Evolutionary conservation across 1,140 invertebrate genomes (phyloP).

Genomic region (Sarcophaga peregrina): DNA sequence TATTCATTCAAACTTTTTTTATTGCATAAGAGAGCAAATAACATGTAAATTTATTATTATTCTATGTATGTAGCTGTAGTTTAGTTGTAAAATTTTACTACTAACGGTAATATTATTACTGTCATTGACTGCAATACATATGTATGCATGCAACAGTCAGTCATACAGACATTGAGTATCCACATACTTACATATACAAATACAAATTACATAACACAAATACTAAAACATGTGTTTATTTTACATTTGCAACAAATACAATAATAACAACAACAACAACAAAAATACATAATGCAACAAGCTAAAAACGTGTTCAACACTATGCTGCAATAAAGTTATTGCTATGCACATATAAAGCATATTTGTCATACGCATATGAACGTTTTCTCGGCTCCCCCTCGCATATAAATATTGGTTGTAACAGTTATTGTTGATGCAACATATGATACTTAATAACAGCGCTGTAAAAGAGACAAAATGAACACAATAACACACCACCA

Average conservation of each 20-base stretch:
- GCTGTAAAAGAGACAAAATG: too few relatives aligned
- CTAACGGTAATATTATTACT: neutral
- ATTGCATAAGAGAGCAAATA: neutral
- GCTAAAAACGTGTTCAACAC: slow-evolving; percentile 21
- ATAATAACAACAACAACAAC: slow-evolving; percentile 11
- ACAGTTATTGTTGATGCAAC: slow-evolving; percentile 22
- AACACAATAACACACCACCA: too few relatives aligned
- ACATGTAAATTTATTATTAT: slow-evolving; percentile 38
- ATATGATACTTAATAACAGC: too few relatives aligned
- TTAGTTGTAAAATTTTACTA: slow-evolving; percentile 36
- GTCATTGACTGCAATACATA: neutral
- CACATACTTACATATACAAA: too few relatives aligned
- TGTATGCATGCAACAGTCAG: too few relatives aligned
- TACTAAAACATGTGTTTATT: too few relatives aligned
- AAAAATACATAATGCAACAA: slow-evolving; percentile 39
- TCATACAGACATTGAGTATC: too few relatives aligned
- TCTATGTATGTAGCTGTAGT: too few relatives aligned
- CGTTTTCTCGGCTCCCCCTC: too few relatives aligned
- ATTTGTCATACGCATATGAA: neutral
- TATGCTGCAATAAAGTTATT: too few relatives aligned
- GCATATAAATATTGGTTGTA: neutral
- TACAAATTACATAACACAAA: too few relatives aligned
- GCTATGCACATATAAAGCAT: neutral
- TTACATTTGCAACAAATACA: neutral
- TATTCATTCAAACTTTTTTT: too few relatives aligned